Conservation (phyloP, 2,888 invertebrate genomes). For the Eugnorisma glareosa region DNA sequence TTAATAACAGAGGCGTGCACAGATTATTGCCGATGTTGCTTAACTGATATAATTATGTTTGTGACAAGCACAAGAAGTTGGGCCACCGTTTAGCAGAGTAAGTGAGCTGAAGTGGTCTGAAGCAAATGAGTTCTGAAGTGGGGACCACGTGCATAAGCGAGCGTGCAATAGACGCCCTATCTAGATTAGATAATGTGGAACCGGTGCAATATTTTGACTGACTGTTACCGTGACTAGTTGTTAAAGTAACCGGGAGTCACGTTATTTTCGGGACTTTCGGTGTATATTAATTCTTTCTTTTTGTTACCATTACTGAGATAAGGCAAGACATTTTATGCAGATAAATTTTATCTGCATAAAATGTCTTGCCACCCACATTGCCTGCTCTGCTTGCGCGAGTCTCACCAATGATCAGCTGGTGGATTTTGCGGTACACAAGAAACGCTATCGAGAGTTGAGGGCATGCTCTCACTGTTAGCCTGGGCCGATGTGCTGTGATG, state of each 20-base stretch:
- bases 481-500: too few species aligned
- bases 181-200: background rate
- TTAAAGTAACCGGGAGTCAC: background rate
- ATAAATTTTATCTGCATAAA: too few species aligned
- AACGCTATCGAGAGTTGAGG: too few species aligned
- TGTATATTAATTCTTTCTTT: background rate
- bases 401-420: too few species aligned
- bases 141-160: background rate
- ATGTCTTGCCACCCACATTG: too few species aligned
- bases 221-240: background rate
- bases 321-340: too few species aligned
- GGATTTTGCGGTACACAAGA: too few species aligned
- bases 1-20: background rate
- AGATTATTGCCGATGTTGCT: background rate
- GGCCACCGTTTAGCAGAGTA: background rate
- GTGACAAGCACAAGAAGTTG: background rate
- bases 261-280: background rate
- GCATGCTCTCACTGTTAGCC: too few species aligned
- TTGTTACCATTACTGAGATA: too few species aligned
- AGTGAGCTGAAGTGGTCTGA: background rate
- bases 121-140: background rate
- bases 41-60: background rate
- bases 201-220: background rate
- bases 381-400: too few species aligned
- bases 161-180: background rate